A percentile compares a stretch with the other conserved stretches of the same genome.
Evolutionary conservation across 2,797 vertebrate species (phyloP).

Genomic region (Loriculus beryllinus): DNA sequence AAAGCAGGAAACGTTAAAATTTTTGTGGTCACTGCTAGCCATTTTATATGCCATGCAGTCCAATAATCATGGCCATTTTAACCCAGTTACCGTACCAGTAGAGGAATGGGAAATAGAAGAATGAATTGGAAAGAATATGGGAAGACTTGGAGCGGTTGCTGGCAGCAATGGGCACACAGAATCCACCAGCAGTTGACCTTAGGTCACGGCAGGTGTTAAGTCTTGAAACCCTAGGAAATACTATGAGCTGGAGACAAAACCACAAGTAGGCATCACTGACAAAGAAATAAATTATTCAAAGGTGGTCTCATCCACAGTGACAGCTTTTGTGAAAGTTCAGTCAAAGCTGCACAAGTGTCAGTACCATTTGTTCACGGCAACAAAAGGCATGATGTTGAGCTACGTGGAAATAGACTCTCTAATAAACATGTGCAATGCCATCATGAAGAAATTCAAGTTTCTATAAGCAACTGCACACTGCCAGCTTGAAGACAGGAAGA

Average conservation of each 20-base stretch:
- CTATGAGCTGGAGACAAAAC: not conserved
- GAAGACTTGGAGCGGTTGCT: not conserved
- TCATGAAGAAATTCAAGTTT: slow-evolving; percentile 23
- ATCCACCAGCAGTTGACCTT: not conserved
- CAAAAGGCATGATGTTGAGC: slow-evolving; percentile 40
- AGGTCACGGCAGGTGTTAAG: not conserved
- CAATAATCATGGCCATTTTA: not conserved
- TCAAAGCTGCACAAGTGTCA: slow-evolving; percentile 22
- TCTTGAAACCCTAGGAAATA: not conserved
- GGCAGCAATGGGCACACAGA: not conserved
- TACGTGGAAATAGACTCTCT: not conserved
- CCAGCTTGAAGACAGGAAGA: not conserved
- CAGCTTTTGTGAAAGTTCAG: slow-evolving; percentile 11
- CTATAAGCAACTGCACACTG: not conserved
- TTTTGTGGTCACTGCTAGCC: not conserved
- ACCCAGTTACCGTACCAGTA: not conserved
- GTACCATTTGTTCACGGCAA: slow-evolving; percentile 22
- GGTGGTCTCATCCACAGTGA: not conserved
- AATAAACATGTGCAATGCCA: not conserved
- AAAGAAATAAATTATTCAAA: slow-evolving; percentile 9
- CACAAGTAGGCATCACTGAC: not conserved
- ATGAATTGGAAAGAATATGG: not conserved
- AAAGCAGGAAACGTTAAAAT: not conserved
- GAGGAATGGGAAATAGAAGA: not conserved
- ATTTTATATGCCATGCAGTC: not conserved